phyloP scores from a whole-genome alignment of 2,113 vertebrate species.

The Macaca mulatta region DNA sequence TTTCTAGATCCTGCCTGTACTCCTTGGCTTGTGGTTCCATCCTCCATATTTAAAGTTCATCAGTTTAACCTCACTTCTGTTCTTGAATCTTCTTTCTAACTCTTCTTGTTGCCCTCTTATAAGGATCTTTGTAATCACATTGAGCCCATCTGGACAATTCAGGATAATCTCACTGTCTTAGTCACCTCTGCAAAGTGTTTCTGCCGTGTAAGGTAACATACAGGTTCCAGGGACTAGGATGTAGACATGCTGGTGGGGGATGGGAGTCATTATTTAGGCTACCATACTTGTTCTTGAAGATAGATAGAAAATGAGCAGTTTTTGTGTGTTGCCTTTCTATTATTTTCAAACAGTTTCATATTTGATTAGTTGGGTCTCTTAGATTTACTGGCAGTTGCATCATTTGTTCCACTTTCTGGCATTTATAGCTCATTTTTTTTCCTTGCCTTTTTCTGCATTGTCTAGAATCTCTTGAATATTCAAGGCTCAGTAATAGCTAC shows the following conservation, averaged over 20 bases:
- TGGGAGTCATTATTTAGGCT: neutral
- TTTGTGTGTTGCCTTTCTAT: neutral
- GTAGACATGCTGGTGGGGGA: neutral
- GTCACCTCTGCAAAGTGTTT: neutral
- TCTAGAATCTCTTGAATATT: neutral
- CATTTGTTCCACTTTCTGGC: neutral
- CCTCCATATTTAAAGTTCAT: neutral
- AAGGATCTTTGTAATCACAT: neutral
- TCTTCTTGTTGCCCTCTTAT: neutral
- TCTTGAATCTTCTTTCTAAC: neutral
- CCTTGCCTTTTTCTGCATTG: neutral
- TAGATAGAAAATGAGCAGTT: neutral
- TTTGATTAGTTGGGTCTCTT: neutral
- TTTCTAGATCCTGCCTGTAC: neutral
- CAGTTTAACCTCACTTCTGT: neutral
- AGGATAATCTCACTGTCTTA: neutral
- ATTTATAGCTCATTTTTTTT: constrained; percentile 1
- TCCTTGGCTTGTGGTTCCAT: neutral
- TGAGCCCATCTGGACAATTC: neutral
- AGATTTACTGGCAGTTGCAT: neutral
- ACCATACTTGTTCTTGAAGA: neutral
- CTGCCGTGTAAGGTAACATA: neutral
- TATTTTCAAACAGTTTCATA: neutral
- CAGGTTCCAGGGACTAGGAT: neutral
- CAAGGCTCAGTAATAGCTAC: neutral